phyloP scores from a whole-genome alignment of 2,113 vertebrate species.

The Stomatorhinus ivindoensis region DNA sequence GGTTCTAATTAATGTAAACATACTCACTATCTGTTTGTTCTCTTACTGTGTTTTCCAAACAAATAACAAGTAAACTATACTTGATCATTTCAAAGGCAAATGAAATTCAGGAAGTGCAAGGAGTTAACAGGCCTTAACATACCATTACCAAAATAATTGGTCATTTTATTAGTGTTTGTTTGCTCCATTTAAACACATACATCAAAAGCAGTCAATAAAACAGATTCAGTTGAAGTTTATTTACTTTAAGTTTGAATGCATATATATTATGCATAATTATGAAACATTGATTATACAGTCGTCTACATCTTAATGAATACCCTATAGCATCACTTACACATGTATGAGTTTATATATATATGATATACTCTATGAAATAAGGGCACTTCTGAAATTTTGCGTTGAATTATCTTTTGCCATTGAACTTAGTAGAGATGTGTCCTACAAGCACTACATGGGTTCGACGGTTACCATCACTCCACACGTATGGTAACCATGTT shows the following conservation, averaged over 20 bases:
- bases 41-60: not conserved
- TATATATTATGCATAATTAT: slow-evolving; percentile 4
- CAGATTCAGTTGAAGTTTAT: not conserved
- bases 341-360: no score
- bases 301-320: slow-evolving; percentile 2
- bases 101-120: slow-evolving; percentile 15
- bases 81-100: slow-evolving; percentile 35
- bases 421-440: slow-evolving; percentile 19
- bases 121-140: not conserved
- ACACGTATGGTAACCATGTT: not conserved
- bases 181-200: not conserved
- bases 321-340: not conserved
- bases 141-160: not conserved
- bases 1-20: slow-evolving; percentile 1
- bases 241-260: not conserved
- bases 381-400: not conserved
- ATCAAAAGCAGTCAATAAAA: not conserved
- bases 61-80: not conserved
- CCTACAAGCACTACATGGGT: not conserved
- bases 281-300: slow-evolving; percentile 28
- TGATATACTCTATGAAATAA: slow-evolving; percentile 19
- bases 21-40: not conserved
- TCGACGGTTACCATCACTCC: not conserved
- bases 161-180: not conserved
- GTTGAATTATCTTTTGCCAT: slow-evolving; percentile 28